These are phyloP conservation scores for Paradoxurus hermaphroditus DNA, from an alignment of 2,113 vertebrate genomes.

Conservation along the genomic window DNA sequence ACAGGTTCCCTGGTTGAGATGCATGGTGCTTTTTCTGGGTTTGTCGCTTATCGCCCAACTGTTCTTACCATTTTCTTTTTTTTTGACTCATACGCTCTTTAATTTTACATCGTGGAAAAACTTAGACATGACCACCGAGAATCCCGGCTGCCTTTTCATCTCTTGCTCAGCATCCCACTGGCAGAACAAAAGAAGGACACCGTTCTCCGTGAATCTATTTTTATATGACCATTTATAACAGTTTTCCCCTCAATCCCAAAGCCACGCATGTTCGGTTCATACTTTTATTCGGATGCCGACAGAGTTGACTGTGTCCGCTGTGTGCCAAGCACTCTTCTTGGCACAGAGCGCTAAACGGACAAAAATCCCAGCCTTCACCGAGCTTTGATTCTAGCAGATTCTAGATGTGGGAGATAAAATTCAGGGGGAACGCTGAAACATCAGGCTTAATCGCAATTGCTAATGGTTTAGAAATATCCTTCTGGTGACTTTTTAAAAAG, in stretches of 20 bases:
- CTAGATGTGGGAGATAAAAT: not conserved
- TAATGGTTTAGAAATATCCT: not conserved
- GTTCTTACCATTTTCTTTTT: not conserved
- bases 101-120: not conserved
- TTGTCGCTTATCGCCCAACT: not conserved
- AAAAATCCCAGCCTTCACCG: not conserved
- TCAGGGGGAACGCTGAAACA: not conserved
- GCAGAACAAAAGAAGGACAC: not conserved
- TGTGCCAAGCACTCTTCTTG: not conserved
- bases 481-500: not conserved
- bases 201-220: not conserved
- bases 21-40: not conserved
- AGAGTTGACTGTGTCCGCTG: too few species aligned
- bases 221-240: not conserved
- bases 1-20: not conserved
- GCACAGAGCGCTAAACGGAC: not conserved
- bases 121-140: not conserved
- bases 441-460: not conserved
- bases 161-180: not conserved
- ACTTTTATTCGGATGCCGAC: not conserved
- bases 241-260: not conserved
- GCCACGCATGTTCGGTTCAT: not conserved
- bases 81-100: not conserved
- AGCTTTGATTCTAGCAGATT: not conserved
- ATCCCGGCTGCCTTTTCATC: not conserved